Evolutionary conservation across 2,888 invertebrate genomes (phyloP).

Genomic region (Agrotis exclamationis): DNA sequence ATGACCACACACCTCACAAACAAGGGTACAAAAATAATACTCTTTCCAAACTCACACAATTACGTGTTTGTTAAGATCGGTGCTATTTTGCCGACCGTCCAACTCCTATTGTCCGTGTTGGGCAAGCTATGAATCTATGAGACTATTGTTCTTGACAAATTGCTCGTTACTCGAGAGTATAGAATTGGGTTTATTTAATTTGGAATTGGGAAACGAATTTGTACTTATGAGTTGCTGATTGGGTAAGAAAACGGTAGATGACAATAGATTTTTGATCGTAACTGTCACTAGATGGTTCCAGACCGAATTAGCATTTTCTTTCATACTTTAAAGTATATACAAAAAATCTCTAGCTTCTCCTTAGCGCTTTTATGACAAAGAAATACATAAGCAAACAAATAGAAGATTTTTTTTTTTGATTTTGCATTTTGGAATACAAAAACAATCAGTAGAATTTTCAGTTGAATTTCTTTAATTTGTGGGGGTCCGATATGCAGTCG

Average conservation of each 20-base stretch:
- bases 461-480: too few relatives aligned
- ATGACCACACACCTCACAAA: constrained; percentile 27
- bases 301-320: too few relatives aligned
- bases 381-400: too few relatives aligned
- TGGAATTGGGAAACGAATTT: constrained; percentile 39
- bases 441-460: too few relatives aligned
- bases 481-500: too few relatives aligned
- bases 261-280: too few relatives aligned
- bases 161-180: constrained; percentile 51
- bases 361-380: too few relatives aligned
- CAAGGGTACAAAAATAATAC: neutral
- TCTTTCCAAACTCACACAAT: constrained; percentile 47
- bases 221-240: constrained; percentile 3
- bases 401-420: too few relatives aligned
- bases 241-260: constrained; percentile 6
- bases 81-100: constrained; percentile 40
- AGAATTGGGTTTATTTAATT: constrained; percentile 51
- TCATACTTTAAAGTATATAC: too few relatives aligned
- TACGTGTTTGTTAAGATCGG: constrained; percentile 38
- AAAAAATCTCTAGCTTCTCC: too few relatives aligned
- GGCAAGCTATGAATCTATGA: constrained; percentile 41
- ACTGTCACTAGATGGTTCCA: too few relatives aligned
- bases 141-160: constrained; percentile 66
- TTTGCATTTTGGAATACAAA: too few relatives aligned
- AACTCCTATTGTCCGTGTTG: constrained; percentile 43